Evolutionary conservation across 2,888 invertebrate species (phyloP), one percentile per base, ranked within the genome.

Genomic region (Pristionchus entomophagus): DNA sequence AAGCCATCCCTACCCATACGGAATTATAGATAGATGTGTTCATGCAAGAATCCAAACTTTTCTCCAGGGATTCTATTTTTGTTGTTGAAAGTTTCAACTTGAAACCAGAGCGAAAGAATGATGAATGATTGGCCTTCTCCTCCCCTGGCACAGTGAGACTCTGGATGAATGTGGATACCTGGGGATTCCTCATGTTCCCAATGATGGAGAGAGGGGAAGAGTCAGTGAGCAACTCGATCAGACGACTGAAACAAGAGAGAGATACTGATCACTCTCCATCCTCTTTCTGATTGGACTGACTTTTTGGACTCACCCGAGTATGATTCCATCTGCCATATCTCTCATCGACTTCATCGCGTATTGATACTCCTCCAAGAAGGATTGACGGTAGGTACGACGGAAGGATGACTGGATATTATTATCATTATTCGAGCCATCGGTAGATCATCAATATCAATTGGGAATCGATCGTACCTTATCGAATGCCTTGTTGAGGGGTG

Each of bases 341-440:
- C 85, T 82, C 69, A 88, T 84, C n/a, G 86, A 81, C n/a, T 80
- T 81, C 17, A 89, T 86, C 8, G 69, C 78, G 51, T 89, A 90
- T 26, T 89, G 88, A 65, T 88, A 87, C 56, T 89, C 87, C 8
- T 90, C 90, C 26, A 89, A 56, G 84, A 88, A 89, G 0, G 88
- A 85, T 69, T 88, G 85, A 38, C 29, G 73, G 41, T 85, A 85
- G 0, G 26, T 17, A 22, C 85, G 73, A 29, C 29, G 35, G 85
- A 85, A 77, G 35, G 38, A 65, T 1, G 17, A 53, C 51, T 81
- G 35, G 14, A 81, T 41, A 29, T 29, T 10, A 80, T 14, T 78
- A n/a, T n/a, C n/a, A n/a, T n/a, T n/a, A n/a, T n/a, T n/a, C n/a
- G n/a, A n/a, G n/a, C n/a, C n/a, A n/a, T n/a, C n/a, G n/a, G n/a